phyloP scores from a whole-genome alignment of 2,113 vertebrate genomes.

The Tringa solitaria region DNA sequence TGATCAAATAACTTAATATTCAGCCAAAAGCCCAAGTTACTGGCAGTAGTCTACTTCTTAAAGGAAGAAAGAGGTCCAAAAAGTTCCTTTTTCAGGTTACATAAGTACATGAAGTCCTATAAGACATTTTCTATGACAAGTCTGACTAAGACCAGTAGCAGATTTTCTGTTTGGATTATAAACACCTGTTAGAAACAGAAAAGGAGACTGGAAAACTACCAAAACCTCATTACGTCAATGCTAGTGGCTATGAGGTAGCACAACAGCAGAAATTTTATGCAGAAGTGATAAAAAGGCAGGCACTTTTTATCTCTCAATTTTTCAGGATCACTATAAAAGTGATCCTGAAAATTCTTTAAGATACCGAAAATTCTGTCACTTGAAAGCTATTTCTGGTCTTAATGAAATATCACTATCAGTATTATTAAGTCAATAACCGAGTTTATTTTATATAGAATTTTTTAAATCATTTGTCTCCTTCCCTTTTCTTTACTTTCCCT shows the following conservation, averaged over 20 bases:
- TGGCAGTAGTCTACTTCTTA: neutral
- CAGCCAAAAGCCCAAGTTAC: neutral
- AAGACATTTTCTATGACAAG: neutral
- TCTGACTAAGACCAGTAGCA: neutral
- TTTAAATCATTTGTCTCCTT: neutral
- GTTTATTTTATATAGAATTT: neutral
- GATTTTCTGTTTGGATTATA: neutral
- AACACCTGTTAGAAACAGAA: neutral
- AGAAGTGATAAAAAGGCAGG: neutral
- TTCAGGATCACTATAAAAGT: neutral
- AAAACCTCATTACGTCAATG: neutral
- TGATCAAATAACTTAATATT: neutral
- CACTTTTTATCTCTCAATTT: neutral
- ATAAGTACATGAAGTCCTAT: neutral
- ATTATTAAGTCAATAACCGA: neutral
- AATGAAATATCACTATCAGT: neutral
- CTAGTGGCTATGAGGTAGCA: neutral
- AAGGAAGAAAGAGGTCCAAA: neutral
- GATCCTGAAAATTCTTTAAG: neutral
- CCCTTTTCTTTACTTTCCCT: neutral
- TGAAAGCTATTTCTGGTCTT: neutral
- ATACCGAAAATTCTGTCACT: neutral
- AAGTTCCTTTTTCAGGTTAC: neutral
- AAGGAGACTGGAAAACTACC: neutral
- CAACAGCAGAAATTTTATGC: neutral